phyloP scores from a whole-genome alignment of 2,888 invertebrate species.

The Platerodrilus igneus region DNA sequence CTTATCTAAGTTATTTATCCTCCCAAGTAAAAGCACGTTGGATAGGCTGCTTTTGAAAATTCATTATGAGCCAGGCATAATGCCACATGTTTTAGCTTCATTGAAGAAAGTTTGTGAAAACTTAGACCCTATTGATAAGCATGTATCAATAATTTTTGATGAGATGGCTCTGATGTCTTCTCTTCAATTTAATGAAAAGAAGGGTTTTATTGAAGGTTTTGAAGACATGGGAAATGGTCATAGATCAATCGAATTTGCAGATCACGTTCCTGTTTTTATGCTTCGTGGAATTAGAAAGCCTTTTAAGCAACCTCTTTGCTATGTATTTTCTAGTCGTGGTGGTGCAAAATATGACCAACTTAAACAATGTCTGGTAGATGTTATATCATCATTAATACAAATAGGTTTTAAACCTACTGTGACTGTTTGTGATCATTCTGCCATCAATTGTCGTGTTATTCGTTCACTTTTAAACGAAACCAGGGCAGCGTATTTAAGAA shows the following conservation, averaged over 20 bases:
- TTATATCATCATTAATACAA: slow-evolving; percentile 10
- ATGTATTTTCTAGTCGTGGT: slow-evolving; percentile 1
- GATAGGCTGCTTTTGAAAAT: too few species aligned
- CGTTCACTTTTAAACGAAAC: too few species aligned
- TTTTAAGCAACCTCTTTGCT: slow-evolving; percentile 1
- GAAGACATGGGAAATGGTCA: slow-evolving; percentile 22
- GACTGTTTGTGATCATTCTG: slow-evolving; percentile 19
- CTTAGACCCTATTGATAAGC: too few species aligned
- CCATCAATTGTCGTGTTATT: too few species aligned
- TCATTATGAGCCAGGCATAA: too few species aligned
- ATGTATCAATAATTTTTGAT: background rate
- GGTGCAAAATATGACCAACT: slow-evolving; percentile 4
- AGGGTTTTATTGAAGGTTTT: slow-evolving; percentile 6
- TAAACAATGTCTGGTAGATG: background rate
- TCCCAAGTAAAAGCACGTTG: too few species aligned
- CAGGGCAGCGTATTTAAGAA: too few species aligned
- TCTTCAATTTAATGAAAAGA: slow-evolving; percentile 4
- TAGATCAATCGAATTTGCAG: slow-evolving; percentile 22
- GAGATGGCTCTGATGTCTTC: slow-evolving; percentile 1
- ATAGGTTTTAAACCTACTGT: slow-evolving; percentile 20
- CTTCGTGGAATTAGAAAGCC: slow-evolving; percentile 18
- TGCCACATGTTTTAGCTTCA: too few species aligned
- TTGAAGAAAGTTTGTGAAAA: too few species aligned
- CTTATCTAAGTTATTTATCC: too few species aligned
- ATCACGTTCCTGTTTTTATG: slow-evolving; percentile 31